Base-by-base conservation (phyloP, 2,113 vertebrate genomes). In the Aegithalos caudatus region DNA sequence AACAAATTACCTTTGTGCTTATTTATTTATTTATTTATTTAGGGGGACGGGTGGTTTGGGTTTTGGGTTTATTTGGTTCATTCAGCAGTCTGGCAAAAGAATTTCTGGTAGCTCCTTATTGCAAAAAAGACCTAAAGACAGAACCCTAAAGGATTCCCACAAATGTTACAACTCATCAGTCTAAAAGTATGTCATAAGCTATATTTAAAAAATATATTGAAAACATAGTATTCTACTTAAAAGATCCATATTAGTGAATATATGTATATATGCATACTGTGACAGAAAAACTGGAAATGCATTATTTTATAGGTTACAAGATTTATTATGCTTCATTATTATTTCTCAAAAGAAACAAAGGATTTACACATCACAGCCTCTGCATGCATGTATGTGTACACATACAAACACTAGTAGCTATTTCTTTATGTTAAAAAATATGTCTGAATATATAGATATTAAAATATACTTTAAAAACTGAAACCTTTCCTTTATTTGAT, bases 31-130 rank as follows among this genome's bases (percentile, higher is more conserved):
- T 40, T 40, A 11, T 40, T 40, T 40, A 11, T 21, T 58, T 22
- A 14, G 2, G 10, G 3, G 2, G 2, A 3, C 9, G 12, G 12
- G 8, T 28, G 11, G 25, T 33, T 28, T 38, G 22, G 7, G 28
- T 23, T 83, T 72, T 61, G 18, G 2, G 6, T 22, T 79, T 50
- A n/a, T 76, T 72, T 38, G 20, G 11, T 28, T 11, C 15, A 40
- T 5, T 40, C 28, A 89, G 73, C 17, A 60, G 13, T 56, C 60
- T 73, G 17, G 9, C 9, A 77, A 81, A 86, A 62, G 6, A 66
- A 70, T 81, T 78, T 78, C 31, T 70, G 42, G 14, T 21, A 81
- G 56, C 9, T 74, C 14, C 27, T 71, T 51, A n/a, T 6, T 64
- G 40, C 14, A 58, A 64, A 85, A 92, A 66, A 42, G 23, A 27